Evolutionary conservation across 1,140 invertebrate genomes (phyloP), one percentile per base, ranked within the genome.

Genomic region (Hypsibius dujardini): DNA sequence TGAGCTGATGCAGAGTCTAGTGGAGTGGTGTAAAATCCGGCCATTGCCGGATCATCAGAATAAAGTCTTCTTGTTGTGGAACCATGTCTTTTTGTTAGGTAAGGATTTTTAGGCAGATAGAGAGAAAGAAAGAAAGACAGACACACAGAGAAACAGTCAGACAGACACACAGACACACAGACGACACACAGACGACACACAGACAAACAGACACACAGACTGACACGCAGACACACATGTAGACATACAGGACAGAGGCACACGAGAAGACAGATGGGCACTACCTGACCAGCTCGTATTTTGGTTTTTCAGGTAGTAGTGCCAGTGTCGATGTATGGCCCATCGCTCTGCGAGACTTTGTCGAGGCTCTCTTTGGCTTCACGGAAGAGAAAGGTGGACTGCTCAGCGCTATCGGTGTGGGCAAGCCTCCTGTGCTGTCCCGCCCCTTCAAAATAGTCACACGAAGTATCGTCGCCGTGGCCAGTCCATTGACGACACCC

Each of bases 1-100:
- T 3, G 62, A 67, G 12, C 42, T 15, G 7, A 7, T 67, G 12
- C 12, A 42, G 42, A 42, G 45, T 7, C 12, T 67, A 3, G 42
- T 67, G 12, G 62, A 67, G 3, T 67, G 62, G 62, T 67, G 62
- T 67, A 12, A 67, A 67, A 42, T 67, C 62, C 12, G 62, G 7
- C 62, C 62, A 67, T 12, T 42, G 7, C 62, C 62, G 12, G 62
- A 67, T 15, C 7, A 67, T 42, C 12, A 67, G 45, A 7, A 12
- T 3, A 67, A 42, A 67, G 62, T 67, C 62, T 67, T 67, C 45
- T 3, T 42, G 12, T 42, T 67, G 62, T 67, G 62, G 62, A 3
- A 12, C 42, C 62, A 67, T 15, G 62, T 67, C 62, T 42, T 67
- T 12, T 7, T 67, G 62, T 12, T 45, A 42, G 62, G 7, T 7